Evolutionary conservation across 2,797 vertebrate genomes (phyloP).

Genomic region (Rhinoraja longicauda): DNA sequence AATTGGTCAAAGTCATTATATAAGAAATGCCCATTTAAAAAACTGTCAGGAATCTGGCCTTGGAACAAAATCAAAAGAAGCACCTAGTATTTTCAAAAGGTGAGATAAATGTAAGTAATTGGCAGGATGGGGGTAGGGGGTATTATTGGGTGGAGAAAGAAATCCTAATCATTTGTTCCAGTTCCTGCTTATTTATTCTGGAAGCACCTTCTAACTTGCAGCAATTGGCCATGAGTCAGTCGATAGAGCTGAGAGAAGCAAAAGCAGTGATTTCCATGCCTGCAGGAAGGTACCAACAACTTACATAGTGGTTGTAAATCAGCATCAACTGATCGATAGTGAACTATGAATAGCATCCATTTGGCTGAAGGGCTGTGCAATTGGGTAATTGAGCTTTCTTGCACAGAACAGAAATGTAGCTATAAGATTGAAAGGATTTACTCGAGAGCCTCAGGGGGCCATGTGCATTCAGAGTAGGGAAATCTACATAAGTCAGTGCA

Average conservation of each 20-base stretch:
- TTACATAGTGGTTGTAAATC: not conserved
- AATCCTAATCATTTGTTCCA: not conserved
- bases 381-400: constrained; percentile 31
- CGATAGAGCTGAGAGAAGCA: not conserved
- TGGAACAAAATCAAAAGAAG: not conserved
- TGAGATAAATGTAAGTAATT: not conserved
- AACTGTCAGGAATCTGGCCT: not conserved
- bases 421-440: constrained; percentile 27
- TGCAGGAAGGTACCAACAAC: not conserved
- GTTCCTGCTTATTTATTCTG: not conserved
- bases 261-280: not conserved
- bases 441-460: not conserved
- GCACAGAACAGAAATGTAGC: not conserved
- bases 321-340: not conserved
- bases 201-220: not conserved
- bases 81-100: not conserved
- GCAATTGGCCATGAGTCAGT: not conserved
- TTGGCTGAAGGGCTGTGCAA: not conserved
- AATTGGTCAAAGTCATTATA: not conserved
- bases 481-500: not conserved
- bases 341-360: constrained; percentile 27
- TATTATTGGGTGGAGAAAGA: not conserved
- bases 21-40: not conserved
- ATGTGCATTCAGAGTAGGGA: not conserved
- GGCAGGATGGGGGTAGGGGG: not conserved